A percentile compares a stretch with the other conserved stretches of the same genome.
Evolutionary conservation across 1,140 invertebrate genomes (phyloP).

Genomic region (Berghia stephanieae): DNA sequence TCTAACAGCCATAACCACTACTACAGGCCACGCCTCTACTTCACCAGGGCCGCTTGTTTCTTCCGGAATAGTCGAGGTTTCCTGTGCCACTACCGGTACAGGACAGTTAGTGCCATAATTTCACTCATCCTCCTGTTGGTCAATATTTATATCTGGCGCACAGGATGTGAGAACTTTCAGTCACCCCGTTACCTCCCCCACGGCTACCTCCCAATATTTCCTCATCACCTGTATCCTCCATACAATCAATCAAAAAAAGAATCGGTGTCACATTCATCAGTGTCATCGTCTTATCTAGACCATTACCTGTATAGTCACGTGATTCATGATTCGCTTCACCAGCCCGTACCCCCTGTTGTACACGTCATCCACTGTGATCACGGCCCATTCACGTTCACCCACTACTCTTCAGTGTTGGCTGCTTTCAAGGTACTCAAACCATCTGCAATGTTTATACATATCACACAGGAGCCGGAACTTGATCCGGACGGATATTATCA

Average conservation of each 20-base stretch:
- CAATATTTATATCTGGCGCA: not conserved
- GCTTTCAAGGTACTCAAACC: slow-evolving; percentile 40
- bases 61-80: no score
- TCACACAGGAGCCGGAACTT: slow-evolving; percentile 29
- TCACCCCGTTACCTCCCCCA: slow-evolving; percentile 5
- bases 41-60: no score
- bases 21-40: no score
- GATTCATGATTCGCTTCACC: not conserved
- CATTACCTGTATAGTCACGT: slow-evolving; percentile 12
- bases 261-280: not conserved
- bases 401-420: slow-evolving; percentile 53
- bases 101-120: no score
- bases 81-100: no score
- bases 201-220: slow-evolving; percentile 24
- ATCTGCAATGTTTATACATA: slow-evolving; percentile 40
- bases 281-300: not conserved
- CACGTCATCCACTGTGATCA: slow-evolving; percentile 47
- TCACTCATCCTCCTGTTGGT: no score
- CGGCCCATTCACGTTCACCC: slow-evolving; percentile 44
- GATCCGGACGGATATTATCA: slow-evolving; percentile 41
- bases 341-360: slow-evolving; percentile 30
- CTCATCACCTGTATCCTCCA: slow-evolving; percentile 19
- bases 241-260: not conserved
- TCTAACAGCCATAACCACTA: no score
- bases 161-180: not conserved